These are phyloP conservation scores for Sturnira hondurensis DNA, from an alignment of 2,113 vertebrate genomes.

Conservation along the genomic window DNA sequence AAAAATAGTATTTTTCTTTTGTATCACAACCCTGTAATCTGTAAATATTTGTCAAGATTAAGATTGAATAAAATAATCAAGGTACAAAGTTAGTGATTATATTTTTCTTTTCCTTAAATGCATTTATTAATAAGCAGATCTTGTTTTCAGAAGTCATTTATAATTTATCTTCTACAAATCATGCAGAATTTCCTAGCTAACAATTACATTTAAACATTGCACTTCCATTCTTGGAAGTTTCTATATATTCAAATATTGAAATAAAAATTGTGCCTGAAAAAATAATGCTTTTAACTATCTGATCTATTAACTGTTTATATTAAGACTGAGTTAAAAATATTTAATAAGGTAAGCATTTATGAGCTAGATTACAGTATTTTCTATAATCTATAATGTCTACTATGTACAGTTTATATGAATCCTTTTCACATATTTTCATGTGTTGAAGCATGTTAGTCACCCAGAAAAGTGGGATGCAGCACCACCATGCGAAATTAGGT, in stretches of 20 bases:
- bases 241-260: background rate
- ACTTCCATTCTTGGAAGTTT: constrained; percentile 20
- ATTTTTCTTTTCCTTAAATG: background rate
- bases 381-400: background rate
- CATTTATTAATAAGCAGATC: background rate
- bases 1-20: background rate
- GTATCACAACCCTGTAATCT: background rate
- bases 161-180: constrained; percentile 22
- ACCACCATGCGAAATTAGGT: background rate
- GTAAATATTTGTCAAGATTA: constrained; percentile 20
- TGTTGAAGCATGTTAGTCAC: background rate
- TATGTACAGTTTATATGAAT: background rate
- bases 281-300: background rate
- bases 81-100: background rate
- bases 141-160: background rate
- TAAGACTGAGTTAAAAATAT: background rate
- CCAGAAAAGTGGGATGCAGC: background rate
- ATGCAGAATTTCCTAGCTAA: background rate
- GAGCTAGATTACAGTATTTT: background rate
- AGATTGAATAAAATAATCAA: background rate
- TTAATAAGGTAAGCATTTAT: background rate
- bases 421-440: background rate
- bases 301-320: background rate
- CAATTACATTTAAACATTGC: constrained; percentile 5
- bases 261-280: background rate